Conservation (phyloP, 2,797 vertebrate genomes). For the Hephaestus fuliginosus region DNA sequence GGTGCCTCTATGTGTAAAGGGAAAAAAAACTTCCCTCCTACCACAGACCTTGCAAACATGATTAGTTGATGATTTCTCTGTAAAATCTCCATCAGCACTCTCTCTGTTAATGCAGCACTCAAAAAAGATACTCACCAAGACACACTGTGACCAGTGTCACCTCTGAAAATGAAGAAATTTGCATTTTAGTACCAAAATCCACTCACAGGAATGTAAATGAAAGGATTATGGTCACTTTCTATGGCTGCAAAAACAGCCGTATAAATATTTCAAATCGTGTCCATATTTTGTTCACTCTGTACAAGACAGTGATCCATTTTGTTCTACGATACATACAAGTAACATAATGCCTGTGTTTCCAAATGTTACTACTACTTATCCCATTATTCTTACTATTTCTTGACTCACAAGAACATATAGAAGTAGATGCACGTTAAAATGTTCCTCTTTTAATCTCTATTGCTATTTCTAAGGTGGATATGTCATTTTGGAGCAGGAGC, state of each 20-base stretch:
- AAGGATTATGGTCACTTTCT: constrained; percentile 3
- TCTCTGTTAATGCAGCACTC: constrained; percentile 36
- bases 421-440: background rate
- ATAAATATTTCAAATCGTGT: background rate
- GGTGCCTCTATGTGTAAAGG: constrained; percentile 13
- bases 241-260: background rate
- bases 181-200: constrained; percentile 14
- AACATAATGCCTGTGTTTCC: background rate
- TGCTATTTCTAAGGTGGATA: constrained; percentile 2
- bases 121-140: constrained; percentile 30
- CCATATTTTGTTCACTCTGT: background rate
- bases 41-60: constrained; percentile 47
- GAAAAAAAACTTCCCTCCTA: constrained; percentile 33
- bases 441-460: background rate
- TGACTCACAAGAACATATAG: background rate
- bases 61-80: constrained; percentile 40
- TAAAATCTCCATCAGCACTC: constrained; percentile 27
- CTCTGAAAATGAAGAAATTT: constrained; percentile 35
- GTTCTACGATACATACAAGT: background rate
- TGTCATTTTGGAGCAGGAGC: constrained; percentile 4
- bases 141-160: constrained; percentile 4
- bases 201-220: background rate
- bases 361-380: background rate
- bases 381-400: background rate
- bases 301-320: background rate